A percentile compares a stretch with the other conserved stretches of the same genome.
phyloP scores from a whole-genome alignment of 2,888 invertebrate genomes.

The Serrognathus titanus region DNA sequence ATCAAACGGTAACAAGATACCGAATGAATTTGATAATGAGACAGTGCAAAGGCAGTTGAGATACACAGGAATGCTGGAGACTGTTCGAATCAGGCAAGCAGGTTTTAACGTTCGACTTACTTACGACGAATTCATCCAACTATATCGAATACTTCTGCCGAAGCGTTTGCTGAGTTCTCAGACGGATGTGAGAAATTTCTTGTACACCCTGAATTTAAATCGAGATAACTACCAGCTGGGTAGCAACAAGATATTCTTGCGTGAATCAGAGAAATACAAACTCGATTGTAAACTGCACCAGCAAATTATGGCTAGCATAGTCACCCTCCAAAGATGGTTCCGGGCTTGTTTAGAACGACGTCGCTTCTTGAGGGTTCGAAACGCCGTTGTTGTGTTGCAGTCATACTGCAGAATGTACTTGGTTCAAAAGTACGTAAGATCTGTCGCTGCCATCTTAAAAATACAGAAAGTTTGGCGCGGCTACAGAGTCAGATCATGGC shows the following conservation, averaged over 20 bases:
- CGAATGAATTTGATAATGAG: conserved; percentile 90
- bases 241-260: conserved; percentile 85
- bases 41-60: conserved; percentile 86
- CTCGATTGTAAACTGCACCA: conserved; percentile 89
- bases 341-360: conserved; percentile 75
- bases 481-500: conserved; percentile 64
- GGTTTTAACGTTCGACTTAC: conserved; percentile 92
- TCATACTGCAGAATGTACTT: conserved; percentile 65
- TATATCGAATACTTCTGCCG: conserved; percentile 86
- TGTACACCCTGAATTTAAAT: conserved; percentile 79
- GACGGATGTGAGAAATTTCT: conserved; percentile 79
- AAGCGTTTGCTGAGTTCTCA: conserved; percentile 84
- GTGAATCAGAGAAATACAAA: conserved; percentile 91
- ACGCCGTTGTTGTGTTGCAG: conserved; percentile 75
- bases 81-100: conserved; percentile 89
- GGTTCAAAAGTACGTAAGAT: conserved; percentile 56
- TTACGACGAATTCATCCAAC: conserved; percentile 91
- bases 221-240: conserved; percentile 88
- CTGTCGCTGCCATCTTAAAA: conserved; percentile 57
- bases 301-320: conserved; percentile 89
- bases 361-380: conserved; percentile 69
- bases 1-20: conserved; percentile 89
- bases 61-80: conserved; percentile 96
- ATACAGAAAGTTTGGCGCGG: conserved; percentile 81
- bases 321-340: conserved; percentile 89